Base-by-base conservation (phyloP, 2,113 vertebrate species). In the Peromyscus maniculatus region DNA sequence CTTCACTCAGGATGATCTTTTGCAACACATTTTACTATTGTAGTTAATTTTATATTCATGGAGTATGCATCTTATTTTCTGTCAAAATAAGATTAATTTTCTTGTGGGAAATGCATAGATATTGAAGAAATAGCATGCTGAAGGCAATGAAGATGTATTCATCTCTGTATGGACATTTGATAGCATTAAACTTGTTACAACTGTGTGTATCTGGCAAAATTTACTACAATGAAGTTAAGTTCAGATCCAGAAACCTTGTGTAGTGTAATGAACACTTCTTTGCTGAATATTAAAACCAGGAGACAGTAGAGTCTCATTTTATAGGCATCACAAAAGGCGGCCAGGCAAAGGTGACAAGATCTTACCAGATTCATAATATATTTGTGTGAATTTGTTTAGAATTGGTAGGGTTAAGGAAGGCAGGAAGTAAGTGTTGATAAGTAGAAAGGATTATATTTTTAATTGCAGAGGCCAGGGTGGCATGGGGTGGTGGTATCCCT, bases 71-170 rank as follows among this genome's bases (percentile, higher is more conserved):
- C 12, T 57, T 72, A 84, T 75, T 89, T 67, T 89, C 72, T 91
- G 6, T 89, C 46, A 33, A 80, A 86, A 43, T 67, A 3, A 22
- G 1, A 72, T 77, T 91, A 94, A 72, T 77, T 91, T 94, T 91
- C 5, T 75, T 64, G 7, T 82, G 28, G 86, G 24, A 91, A 91
- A 91, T 86, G 49, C 4, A 80, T 28, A 77, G 9, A 95, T 75
- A 67, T 26, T 55, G 2, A 78, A 93, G 69, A 95, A 77, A 52
- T 12, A 80, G 0, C 1, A 19, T 91, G 10, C 22, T 86, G 57
- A 72, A 66, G 28, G 19, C 39, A 80, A 89, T 16, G 57, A 62
- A 82, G 17, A 46, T 55, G 15, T 75, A 9, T 87, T 91, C 89
- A 57, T 88, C 26, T 9, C 89, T 92, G 52, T 31, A 9, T 71